phyloP scores from a whole-genome alignment of 2,888 invertebrate species.

The Toxonevra muliebris region DNA sequence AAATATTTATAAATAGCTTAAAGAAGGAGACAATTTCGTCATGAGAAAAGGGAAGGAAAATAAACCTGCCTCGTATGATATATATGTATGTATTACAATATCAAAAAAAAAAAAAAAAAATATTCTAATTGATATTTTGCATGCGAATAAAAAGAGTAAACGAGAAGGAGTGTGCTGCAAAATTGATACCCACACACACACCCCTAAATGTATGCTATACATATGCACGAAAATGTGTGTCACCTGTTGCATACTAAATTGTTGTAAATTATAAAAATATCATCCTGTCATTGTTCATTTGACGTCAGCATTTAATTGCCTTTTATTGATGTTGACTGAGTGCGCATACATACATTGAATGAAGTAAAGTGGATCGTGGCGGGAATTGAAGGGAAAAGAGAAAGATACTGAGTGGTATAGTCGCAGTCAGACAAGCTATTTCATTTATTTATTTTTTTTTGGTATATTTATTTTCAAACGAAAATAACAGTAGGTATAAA shows the following conservation, averaged over 20 bases:
- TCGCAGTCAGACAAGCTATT: constrained; percentile 15
- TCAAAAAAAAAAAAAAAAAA: too few species aligned
- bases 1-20: too few species aligned
- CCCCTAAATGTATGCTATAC: not conserved
- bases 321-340: not conserved
- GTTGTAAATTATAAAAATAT: constrained; percentile 6
- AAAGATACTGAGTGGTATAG: constrained; percentile 2
- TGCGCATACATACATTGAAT: too few species aligned
- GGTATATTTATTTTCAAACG: not conserved
- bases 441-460: constrained; percentile 15
- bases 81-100: too few species aligned
- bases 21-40: too few species aligned
- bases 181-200: not conserved
- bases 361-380: too few species aligned
- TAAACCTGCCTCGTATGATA: too few species aligned
- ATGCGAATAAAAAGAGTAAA: not conserved
- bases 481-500: too few species aligned
- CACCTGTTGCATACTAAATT: not conserved
- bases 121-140: too few species aligned
- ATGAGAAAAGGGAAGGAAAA: too few species aligned
- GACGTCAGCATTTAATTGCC: constrained; percentile 42
- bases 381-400: not conserved
- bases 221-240: too few species aligned
- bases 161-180: not conserved
- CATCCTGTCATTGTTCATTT: constrained; percentile 35